These are phyloP conservation scores for Elgaria multicarinata DNA, from an alignment of 2,113 vertebrate species.

Conservation along the genomic window DNA sequence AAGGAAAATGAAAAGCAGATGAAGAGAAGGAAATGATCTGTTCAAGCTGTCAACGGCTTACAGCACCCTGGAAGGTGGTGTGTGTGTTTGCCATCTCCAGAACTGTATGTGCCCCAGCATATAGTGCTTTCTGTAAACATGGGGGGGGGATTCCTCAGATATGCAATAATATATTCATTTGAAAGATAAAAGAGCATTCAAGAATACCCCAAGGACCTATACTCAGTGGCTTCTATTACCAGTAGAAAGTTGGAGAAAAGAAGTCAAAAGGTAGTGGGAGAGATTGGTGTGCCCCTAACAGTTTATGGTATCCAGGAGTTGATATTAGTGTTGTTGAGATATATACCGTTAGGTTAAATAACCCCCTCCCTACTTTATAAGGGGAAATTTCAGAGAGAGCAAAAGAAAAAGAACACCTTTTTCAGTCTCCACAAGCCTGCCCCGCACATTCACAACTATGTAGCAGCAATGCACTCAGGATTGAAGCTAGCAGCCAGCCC, in stretches of 20 bases:
- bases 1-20: not conserved
- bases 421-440: not conserved
- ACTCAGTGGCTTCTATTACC: not conserved
- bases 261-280: not conserved
- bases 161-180: not conserved
- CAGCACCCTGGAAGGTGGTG: too few species aligned
- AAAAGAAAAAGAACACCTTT: not conserved
- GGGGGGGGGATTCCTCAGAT: not conserved
- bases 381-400: not conserved
- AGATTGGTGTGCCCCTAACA: not conserved
- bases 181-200: not conserved
- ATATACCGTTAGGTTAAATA: not conserved
- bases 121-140: not conserved
- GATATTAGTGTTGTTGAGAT: not conserved
- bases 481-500: not conserved
- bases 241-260: not conserved
- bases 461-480: not conserved
- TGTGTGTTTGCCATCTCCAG: not conserved
- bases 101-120: not conserved
- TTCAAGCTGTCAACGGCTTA: too few species aligned
- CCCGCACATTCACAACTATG: not conserved
- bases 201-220: not conserved
- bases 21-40: not conserved
- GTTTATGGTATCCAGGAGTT: not conserved
- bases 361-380: not conserved